phyloP scores from a whole-genome alignment of 2,797 vertebrate species.

The Otus scops region DNA sequence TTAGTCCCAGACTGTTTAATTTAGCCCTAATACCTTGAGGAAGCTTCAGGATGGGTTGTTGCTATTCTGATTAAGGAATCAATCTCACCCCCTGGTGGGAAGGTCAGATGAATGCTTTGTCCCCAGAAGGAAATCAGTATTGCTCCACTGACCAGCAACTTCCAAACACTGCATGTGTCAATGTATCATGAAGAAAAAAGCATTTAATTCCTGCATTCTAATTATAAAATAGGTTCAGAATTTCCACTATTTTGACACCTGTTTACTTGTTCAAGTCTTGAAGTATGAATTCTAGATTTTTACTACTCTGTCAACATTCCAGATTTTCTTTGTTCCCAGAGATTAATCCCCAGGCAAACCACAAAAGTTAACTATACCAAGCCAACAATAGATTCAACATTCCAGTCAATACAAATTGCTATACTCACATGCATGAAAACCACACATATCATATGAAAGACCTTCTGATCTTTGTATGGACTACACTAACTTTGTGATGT shows the following conservation, averaged over 20 bases:
- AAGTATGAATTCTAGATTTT: not conserved
- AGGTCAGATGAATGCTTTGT: not conserved
- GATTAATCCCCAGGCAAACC: not conserved
- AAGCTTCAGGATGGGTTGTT: constrained; percentile 45
- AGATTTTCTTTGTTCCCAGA: not conserved
- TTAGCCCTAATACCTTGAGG: constrained; percentile 56
- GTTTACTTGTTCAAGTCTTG: not conserved
- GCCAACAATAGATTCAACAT: not conserved
- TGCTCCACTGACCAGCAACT: constrained; percentile 15
- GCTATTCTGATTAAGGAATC: constrained; percentile 27
- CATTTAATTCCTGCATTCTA: not conserved
- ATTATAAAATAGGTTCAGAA: not conserved
- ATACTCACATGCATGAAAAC: not conserved
- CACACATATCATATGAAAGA: not conserved
- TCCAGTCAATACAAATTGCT: not conserved
- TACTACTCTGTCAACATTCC: not conserved
- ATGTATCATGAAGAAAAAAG: not conserved
- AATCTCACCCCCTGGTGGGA: not conserved
- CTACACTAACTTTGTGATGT: not conserved
- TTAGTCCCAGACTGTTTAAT: constrained; percentile 48
- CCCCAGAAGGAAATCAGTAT: not conserved
- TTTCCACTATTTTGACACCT: not conserved
- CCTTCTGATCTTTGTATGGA: not conserved
- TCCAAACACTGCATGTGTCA: not conserved
- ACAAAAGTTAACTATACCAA: not conserved